These are phyloP conservation scores for Dolichoris vasculosae DNA, from an alignment of 1,140 invertebrate genomes.

Conservation along the genomic window DNA sequence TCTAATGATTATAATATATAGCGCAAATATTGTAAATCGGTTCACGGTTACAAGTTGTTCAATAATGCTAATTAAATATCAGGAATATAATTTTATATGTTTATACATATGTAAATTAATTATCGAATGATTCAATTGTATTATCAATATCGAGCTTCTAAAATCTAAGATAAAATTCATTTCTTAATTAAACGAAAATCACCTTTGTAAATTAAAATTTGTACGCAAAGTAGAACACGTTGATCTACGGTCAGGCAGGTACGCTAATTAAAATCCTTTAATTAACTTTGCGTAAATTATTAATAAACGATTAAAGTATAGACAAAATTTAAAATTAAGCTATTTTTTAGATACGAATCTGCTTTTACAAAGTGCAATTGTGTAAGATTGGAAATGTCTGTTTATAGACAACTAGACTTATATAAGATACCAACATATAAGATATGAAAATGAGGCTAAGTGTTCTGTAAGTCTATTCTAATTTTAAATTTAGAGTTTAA, in stretches of 20 bases:
- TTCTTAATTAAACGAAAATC: background rate
- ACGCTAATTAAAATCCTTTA: background rate
- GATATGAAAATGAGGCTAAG: conserved; percentile 26
- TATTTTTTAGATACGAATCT: background rate
- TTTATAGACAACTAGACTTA: conserved; percentile 13
- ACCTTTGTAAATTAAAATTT: background rate
- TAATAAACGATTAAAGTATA: background rate
- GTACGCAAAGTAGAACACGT: conserved; percentile 14
- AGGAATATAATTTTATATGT: too few species aligned
- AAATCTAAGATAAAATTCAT: too few species aligned
- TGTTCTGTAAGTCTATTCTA: conserved; percentile 5
- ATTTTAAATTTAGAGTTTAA: conserved; percentile 1
- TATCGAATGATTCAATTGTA: too few species aligned
- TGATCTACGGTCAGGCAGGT: conserved; percentile 2
- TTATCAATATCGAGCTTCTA: too few species aligned
- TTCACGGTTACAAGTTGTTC: too few species aligned
- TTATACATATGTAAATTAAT: too few species aligned
- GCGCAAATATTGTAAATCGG: too few species aligned
- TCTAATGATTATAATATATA: too few species aligned
- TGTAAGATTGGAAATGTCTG: conserved; percentile 8
- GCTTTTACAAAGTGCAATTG: conserved; percentile 6
- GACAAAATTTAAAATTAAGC: background rate
- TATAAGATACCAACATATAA: conserved; percentile 7
- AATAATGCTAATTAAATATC: too few species aligned
- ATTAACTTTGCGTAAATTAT: background rate